phyloP scores from a whole-genome alignment of 2,888 invertebrate species.

The Doris montereyensis region DNA sequence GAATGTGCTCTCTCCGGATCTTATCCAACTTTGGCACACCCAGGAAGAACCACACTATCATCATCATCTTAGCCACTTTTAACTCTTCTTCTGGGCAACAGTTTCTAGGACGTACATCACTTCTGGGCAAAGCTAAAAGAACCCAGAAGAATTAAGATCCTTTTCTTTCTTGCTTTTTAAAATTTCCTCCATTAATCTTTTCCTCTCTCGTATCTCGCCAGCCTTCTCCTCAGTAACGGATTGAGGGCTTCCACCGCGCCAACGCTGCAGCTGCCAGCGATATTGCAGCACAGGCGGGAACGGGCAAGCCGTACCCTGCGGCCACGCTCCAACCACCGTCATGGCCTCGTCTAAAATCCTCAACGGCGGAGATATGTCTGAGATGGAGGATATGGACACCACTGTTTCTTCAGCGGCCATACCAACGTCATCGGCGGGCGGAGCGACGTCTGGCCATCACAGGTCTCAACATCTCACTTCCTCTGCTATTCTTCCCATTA shows the following conservation, averaged over 20 bases:
- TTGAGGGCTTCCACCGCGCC: constrained; percentile 46
- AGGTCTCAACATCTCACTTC: constrained; percentile 61
- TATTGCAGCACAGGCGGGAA: constrained; percentile 27
- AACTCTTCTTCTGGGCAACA: too few relatives aligned
- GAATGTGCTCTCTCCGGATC: too few relatives aligned
- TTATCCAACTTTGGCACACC: too few relatives aligned
- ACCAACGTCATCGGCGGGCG: constrained; percentile 7
- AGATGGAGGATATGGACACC: constrained; percentile 44
- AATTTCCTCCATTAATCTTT: too few relatives aligned
- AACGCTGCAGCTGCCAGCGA: constrained; percentile 48
- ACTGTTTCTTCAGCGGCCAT: constrained; percentile 14
- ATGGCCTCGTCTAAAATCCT: constrained; percentile 36
- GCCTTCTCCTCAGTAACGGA: constrained; percentile 36
- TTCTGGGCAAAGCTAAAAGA: too few relatives aligned
- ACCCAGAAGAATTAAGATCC: too few relatives aligned
- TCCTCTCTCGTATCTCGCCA: background rate
- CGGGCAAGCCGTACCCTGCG: background rate
- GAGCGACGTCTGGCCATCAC: constrained; percentile 34
- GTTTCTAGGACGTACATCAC: too few relatives aligned
- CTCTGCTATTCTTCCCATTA: constrained; percentile 38
- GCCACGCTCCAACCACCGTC: constrained; percentile 35
- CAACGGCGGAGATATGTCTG: constrained; percentile 39
- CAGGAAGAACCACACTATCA: too few relatives aligned
- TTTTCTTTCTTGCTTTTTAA: too few relatives aligned
- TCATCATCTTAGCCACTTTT: too few relatives aligned